Conservation (phyloP, 1,140 invertebrate species). For the Phymastichus coffea region DNA sequence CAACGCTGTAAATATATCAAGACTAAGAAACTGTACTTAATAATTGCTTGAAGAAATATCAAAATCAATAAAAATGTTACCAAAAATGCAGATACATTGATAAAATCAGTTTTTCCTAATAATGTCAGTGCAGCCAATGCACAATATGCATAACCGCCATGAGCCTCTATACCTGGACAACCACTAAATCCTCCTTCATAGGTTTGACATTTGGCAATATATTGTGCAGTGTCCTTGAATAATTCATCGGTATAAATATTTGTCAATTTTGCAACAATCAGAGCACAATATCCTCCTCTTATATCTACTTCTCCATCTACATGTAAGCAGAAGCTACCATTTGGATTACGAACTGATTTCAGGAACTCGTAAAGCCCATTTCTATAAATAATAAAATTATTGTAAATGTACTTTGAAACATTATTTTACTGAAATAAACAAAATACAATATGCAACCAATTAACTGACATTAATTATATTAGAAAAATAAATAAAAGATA, state of each 20-base stretch:
- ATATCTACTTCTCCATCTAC: slow-evolving; percentile 94
- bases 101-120: slow-evolving; percentile 76
- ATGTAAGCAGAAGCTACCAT: slow-evolving; percentile 92
- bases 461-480: slow-evolving; percentile 2
- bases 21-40: slow-evolving; percentile 6
- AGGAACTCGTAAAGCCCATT: slow-evolving; percentile 76
- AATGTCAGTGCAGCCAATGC: slow-evolving; percentile 86
- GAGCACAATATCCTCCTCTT: slow-evolving; percentile 92
- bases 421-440: not conserved
- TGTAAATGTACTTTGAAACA: not conserved
- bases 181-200: slow-evolving; percentile 98
- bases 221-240: slow-evolving; percentile 84
- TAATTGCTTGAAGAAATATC: slow-evolving; percentile 4
- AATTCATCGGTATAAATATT: slow-evolving; percentile 77
- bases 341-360: slow-evolving; percentile 70
- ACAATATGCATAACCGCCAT: slow-evolving; percentile 98
- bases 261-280: slow-evolving; percentile 84
- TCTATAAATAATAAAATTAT: slow-evolving; percentile 53
- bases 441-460: not conserved
- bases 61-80: slow-evolving; percentile 52
- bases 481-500: not conserved
- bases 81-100: slow-evolving; percentile 76
- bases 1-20: slow-evolving; percentile 64
- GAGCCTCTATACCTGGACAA: slow-evolving; percentile 92
- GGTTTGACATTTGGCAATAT: slow-evolving; percentile 92